These are phyloP conservation scores for Ischnura elegans DNA, from an alignment of 2,888 invertebrate species.

Conservation along the genomic window DNA sequence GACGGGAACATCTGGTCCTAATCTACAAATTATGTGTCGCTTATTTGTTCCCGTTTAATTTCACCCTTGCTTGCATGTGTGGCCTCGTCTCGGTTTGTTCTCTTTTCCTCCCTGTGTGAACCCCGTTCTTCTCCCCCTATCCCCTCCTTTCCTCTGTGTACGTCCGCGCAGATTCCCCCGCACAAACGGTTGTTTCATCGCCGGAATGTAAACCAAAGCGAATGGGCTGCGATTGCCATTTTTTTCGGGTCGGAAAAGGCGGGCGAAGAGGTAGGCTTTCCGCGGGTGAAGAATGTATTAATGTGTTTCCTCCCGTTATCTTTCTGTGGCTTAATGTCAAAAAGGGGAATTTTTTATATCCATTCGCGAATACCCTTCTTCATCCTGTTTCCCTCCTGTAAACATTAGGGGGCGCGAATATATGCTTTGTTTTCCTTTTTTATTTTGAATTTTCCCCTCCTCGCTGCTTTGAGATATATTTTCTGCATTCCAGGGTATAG, in stretches of 20 bases:
- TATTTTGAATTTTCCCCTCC: background rate
- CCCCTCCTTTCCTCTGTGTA: background rate
- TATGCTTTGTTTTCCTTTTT: background rate
- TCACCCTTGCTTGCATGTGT: background rate
- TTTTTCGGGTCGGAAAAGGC: background rate
- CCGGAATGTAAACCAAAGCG: slow-evolving; percentile 26
- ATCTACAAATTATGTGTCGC: slow-evolving; percentile 62
- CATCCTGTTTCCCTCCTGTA: background rate
- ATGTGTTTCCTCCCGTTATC: background rate
- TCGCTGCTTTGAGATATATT: background rate
- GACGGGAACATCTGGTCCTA: slow-evolving; percentile 58
- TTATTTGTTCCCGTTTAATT: slow-evolving; percentile 32
- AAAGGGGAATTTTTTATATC: background rate
- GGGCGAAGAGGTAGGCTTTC: background rate
- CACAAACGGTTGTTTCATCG: slow-evolving; percentile 12
- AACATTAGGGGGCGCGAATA: slow-evolving; percentile 5
- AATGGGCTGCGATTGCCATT: slow-evolving; percentile 45
- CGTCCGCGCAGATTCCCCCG: background rate
- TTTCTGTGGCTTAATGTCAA: slow-evolving; percentile 34
- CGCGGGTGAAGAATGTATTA: slow-evolving; percentile 37
- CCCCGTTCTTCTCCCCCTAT: background rate
- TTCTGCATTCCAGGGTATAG: background rate
- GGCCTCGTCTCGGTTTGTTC: background rate
- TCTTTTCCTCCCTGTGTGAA: background rate
- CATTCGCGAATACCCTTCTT: background rate